Evolutionary conservation across 1,140 invertebrate species (phyloP).

Genomic region (Drosophila tani): DNA sequence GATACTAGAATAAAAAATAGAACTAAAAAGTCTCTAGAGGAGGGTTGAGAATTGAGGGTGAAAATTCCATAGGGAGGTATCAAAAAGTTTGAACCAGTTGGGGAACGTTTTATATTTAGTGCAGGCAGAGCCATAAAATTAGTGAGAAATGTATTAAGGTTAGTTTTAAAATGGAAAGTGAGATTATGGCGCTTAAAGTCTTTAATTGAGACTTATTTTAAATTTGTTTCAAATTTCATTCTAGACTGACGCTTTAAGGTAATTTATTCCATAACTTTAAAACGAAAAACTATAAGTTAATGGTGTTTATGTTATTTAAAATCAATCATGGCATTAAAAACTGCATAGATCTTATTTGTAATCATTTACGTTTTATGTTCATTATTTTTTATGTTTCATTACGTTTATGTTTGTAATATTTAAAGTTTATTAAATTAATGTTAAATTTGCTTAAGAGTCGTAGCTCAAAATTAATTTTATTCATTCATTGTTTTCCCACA

Average conservation of each 20-base stretch:
- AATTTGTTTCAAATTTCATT: not conserved
- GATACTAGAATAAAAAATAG: slow-evolving; percentile 20
- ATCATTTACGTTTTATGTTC: no score
- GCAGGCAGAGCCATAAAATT: slow-evolving; percentile 8
- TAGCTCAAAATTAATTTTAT: not conserved
- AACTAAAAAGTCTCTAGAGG: not conserved
- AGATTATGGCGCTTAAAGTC: not conserved
- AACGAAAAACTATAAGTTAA: no score
- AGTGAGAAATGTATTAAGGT: slow-evolving; percentile 1
- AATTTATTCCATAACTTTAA: no score
- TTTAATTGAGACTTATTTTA: not conserved
- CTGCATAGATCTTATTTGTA: no score
- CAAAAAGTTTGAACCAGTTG: slow-evolving; percentile 5
- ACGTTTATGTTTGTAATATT: no score
- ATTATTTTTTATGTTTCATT: no score
- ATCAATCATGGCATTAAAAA: no score
- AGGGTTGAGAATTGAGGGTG: not conserved
- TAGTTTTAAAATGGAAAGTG: not conserved
- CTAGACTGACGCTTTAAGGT: no score
- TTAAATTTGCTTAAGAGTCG: not conserved
- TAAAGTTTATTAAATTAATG: not conserved
- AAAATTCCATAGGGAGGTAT: slow-evolving; percentile 5
- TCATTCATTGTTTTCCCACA: slow-evolving; percentile 14
- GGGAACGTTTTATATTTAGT: slow-evolving; percentile 4
- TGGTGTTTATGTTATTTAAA: no score